Conservation (phyloP, 2,113 vertebrate genomes). For the Leuciscus idus region DNA sequence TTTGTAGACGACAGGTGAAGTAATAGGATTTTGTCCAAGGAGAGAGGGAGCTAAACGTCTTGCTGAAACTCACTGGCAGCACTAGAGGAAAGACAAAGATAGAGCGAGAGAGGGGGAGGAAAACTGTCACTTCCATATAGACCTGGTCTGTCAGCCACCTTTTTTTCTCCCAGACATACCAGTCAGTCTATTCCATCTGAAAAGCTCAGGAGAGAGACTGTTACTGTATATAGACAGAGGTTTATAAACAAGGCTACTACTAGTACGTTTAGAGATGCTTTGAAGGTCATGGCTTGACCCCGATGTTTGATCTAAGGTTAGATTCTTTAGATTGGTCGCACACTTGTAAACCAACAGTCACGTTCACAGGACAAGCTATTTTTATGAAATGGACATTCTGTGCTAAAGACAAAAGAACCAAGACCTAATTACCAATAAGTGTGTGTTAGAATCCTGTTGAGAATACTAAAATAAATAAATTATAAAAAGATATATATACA, state of each 20-base stretch:
- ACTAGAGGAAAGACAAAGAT: slow-evolving; percentile 7
- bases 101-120: slow-evolving; percentile 46
- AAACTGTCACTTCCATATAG: slow-evolving; percentile 17
- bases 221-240: slow-evolving; percentile 17
- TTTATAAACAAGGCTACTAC: slow-evolving; percentile 2
- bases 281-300: neutral
- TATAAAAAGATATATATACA: neutral
- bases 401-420: slow-evolving; percentile 62
- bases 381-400: slow-evolving; percentile 65
- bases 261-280: neutral
- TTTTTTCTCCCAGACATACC: neutral
- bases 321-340: slow-evolving; percentile 4
- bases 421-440: slow-evolving; percentile 63
- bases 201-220: neutral
- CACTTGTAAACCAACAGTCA: slow-evolving; percentile 50
- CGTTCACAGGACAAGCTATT: slow-evolving; percentile 66
- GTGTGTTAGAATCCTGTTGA: neutral
- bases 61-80: slow-evolving; percentile 17
- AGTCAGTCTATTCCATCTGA: neutral
- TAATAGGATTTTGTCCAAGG: slow-evolving; percentile 21
- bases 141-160: slow-evolving; percentile 20
- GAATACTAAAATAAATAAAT: neutral
- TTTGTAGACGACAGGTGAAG: neutral
- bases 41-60: slow-evolving; percentile 16
- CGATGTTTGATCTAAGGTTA: slow-evolving; percentile 9